Conservation (phyloP, 1,140 invertebrate species). For the Caerostris extrusa region DNA sequence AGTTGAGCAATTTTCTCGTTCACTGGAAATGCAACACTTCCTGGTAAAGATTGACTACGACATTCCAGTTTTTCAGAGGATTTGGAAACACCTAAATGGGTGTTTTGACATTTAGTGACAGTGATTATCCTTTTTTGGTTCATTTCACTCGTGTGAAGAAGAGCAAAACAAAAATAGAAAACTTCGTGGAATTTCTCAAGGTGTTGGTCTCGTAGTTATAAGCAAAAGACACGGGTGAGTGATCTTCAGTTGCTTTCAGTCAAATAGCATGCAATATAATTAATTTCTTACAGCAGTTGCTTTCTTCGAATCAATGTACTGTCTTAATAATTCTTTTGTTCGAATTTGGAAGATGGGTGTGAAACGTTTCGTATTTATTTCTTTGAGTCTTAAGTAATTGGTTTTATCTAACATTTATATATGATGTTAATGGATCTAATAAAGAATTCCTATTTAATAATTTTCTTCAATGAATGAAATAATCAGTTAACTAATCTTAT, state of each 20-base stretch:
- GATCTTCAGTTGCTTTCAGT: not conserved
- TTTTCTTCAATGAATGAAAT: too few relatives aligned
- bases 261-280: not conserved
- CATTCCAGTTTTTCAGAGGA: constrained; percentile 13
- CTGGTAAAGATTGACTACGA: not conserved
- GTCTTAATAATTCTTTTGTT: too few relatives aligned
- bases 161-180: not conserved
- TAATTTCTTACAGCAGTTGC: not conserved
- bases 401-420: too few relatives aligned
- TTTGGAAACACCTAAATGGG: not conserved
- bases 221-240: not conserved
- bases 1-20: constrained; percentile 2
- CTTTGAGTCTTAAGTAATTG: too few relatives aligned
- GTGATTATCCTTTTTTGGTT: constrained; percentile 35
- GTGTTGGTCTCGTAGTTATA: not conserved
- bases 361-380: too few relatives aligned
- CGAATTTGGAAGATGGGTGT: too few relatives aligned
- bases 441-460: too few relatives aligned
- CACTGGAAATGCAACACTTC: not conserved
- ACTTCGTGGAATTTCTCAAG: not conserved
- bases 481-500: too few relatives aligned
- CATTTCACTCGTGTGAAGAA: not conserved
- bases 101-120: constrained; percentile 28
- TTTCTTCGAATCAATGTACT: not conserved
- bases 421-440: too few relatives aligned